phyloP scores from a whole-genome alignment of 1,140 invertebrate species.

The Diorhabda carinulata region DNA sequence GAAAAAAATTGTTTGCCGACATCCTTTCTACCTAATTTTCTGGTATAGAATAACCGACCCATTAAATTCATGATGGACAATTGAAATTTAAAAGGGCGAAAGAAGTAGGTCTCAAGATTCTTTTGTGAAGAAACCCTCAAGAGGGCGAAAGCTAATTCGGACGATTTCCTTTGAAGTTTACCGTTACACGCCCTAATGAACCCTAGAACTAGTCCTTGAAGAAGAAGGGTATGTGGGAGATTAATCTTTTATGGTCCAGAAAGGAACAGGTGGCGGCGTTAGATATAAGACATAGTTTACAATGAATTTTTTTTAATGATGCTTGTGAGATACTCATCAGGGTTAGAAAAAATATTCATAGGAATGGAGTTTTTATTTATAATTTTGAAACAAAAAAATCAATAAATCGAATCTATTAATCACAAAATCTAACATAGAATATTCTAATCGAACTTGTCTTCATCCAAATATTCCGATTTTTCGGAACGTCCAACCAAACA shows the following conservation, averaged over 20 bases:
- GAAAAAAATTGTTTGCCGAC: too few species aligned
- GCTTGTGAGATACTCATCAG: not conserved
- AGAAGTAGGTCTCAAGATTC: not conserved
- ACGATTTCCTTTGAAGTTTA: constrained; percentile 10
- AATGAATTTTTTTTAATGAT: not conserved
- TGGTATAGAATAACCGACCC: not conserved
- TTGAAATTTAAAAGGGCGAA: not conserved
- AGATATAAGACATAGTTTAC: not conserved
- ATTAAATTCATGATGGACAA: not conserved
- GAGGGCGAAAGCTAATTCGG: constrained; percentile 6
- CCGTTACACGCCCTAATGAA: constrained; percentile 17
- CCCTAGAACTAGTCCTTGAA: constrained; percentile 12
- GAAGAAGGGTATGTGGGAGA: not conserved
- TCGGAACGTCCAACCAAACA: too few species aligned
- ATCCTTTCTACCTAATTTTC: too few species aligned
- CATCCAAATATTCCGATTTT: too few species aligned
- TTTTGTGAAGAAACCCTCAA: not conserved
- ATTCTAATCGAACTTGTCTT: too few species aligned
- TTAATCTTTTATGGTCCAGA: constrained; percentile 6
- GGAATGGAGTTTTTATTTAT: too few species aligned
- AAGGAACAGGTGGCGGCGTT: not conserved
- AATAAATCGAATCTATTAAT: too few species aligned
- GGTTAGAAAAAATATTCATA: too few species aligned
- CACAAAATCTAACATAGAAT: too few species aligned
- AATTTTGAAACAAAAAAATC: too few species aligned